These are phyloP conservation scores for Ascidia mentula DNA, from an alignment of 23 tunicate genomes.

Conservation along the genomic window DNA sequence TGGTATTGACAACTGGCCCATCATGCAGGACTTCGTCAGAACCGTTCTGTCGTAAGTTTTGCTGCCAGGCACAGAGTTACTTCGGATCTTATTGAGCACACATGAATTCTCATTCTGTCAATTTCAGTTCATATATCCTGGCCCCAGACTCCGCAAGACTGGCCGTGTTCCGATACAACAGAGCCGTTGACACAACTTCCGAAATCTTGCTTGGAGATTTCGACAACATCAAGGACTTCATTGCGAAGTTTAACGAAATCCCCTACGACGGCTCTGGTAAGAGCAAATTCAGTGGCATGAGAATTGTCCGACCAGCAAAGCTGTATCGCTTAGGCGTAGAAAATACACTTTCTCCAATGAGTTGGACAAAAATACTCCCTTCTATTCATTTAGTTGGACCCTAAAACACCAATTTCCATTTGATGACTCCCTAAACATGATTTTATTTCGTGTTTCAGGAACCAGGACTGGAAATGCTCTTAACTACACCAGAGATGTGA, in stretches of 20 bases:
- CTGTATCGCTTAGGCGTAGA: no score
- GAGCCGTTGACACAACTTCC: slow-evolving; percentile 17
- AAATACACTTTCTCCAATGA: no score
- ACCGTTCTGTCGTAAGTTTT: slow-evolving; percentile 32
- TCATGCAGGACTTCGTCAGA: slow-evolving; percentile 27
- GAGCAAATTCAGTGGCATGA: no score
- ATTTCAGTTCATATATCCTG: no score
- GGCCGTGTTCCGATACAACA: slow-evolving; percentile 33
- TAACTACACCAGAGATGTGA: neutral
- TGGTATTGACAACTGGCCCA: slow-evolving; percentile 44
- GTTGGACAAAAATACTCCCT: no score
- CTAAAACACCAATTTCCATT: no score
- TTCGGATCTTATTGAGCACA: no score
- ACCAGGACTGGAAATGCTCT: slow-evolving; percentile 18
- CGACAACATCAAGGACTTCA: slow-evolving; percentile 3
- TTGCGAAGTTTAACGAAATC: slow-evolving; percentile 1
- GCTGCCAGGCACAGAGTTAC: neutral
- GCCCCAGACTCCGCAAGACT: slow-evolving; percentile 7
- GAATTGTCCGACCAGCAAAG: no score
- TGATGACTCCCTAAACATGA: no score
- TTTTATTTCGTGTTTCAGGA: no score
- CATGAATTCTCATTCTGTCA: no score
- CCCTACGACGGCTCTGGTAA: slow-evolving; percentile 33
- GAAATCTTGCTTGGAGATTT: slow-evolving; percentile 15
- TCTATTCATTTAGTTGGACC: no score